These are phyloP conservation scores for Hippopotamyrus pictus DNA, from an alignment of 2,797 vertebrate species.

Conservation along the genomic window DNA sequence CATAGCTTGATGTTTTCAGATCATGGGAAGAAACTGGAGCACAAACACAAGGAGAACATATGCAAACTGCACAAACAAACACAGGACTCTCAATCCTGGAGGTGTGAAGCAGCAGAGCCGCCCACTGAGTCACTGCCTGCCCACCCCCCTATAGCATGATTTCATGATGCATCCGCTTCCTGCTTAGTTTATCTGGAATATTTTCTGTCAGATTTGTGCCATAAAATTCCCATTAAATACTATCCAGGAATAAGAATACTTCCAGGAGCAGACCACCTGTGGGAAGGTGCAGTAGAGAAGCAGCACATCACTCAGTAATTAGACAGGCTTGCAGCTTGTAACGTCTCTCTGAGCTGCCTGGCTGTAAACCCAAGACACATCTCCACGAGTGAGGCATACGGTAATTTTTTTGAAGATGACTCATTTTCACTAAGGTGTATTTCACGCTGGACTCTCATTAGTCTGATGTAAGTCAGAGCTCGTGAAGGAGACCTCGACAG, in stretches of 20 bases:
- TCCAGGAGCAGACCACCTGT: not conserved
- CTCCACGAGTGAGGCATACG: not conserved
- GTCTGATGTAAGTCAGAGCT: constrained; percentile 4
- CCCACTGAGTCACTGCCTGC: not conserved
- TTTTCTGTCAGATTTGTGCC: not conserved
- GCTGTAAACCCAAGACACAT: not conserved
- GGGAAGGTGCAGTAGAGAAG: not conserved
- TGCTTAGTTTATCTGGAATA: not conserved
- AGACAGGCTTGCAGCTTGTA: not conserved
- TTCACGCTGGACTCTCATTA: not conserved
- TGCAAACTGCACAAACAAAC: not conserved
- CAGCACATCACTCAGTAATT: not conserved
- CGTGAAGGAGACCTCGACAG: not conserved
- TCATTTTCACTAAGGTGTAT: not conserved
- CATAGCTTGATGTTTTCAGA: not conserved
- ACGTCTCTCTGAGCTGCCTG: not conserved
- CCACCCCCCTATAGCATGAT: not conserved
- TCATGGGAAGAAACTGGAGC: not conserved
- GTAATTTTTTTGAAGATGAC: constrained; percentile 9
- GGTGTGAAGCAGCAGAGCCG: not conserved
- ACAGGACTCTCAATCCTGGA: not conserved
- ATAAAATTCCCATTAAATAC: not conserved
- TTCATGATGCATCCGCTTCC: not conserved
- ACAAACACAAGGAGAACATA: not conserved
- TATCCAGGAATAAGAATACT: not conserved